A percentile compares a stretch with the other conserved stretches of the same genome.
phyloP scores from a whole-genome alignment of 2,888 invertebrate species.

The Nebria salina region DNA sequence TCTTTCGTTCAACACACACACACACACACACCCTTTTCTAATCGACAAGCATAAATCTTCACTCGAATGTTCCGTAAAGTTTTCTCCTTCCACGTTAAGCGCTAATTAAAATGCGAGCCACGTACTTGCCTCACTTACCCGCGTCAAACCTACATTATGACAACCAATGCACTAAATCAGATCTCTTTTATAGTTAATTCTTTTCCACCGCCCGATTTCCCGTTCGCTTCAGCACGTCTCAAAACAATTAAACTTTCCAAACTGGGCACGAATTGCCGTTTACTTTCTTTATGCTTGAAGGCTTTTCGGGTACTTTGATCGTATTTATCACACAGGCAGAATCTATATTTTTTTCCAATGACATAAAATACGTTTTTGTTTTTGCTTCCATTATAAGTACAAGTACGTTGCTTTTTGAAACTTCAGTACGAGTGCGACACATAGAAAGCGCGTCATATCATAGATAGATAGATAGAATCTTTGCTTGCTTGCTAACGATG shows the following conservation, averaged over 20 bases:
- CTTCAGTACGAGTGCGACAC: background rate
- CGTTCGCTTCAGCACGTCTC: conserved; percentile 34
- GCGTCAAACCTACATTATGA: conserved; percentile 53
- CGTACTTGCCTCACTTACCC: conserved; percentile 47
- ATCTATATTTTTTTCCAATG: no score
- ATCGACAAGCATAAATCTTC: conserved; percentile 51
- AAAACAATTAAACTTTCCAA: conserved; percentile 45
- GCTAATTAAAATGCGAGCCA: conserved; percentile 61
- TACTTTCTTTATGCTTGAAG: conserved; percentile 37
- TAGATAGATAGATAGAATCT: conserved; percentile 2
- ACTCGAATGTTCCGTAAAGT: conserved; percentile 52
- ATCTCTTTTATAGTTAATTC: conserved; percentile 57
- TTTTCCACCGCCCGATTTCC: conserved; percentile 53
- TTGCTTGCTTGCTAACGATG: conserved; percentile 25
- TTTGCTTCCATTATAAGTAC: no score
- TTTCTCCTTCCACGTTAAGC: conserved; percentile 53
- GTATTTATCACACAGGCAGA: background rate
- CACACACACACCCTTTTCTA: conserved; percentile 18
- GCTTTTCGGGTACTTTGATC: background rate
- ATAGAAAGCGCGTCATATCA: conserved; percentile 21
- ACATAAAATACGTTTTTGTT: no score
- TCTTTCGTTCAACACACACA: background rate
- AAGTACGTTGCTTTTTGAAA: no score
- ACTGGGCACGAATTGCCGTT: conserved; percentile 42
- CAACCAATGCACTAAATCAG: conserved; percentile 58